These are phyloP conservation scores for Encarsia formosa DNA, from an alignment of 2,888 invertebrate genomes.

Conservation along the genomic window DNA sequence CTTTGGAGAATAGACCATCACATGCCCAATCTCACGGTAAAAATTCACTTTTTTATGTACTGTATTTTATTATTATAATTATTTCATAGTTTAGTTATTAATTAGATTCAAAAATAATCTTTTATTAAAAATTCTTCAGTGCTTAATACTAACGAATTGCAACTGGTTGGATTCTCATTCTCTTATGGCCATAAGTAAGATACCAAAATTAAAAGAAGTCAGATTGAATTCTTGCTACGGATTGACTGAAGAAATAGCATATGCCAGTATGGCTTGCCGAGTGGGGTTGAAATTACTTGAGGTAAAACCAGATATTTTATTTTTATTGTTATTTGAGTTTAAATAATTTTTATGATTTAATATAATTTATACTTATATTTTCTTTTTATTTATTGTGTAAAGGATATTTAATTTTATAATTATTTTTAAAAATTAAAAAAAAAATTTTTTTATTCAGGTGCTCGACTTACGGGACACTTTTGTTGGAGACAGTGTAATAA, in stretches of 20 bases:
- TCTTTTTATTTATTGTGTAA: background rate
- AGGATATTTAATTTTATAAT: slow-evolving; percentile 2
- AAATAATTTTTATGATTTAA: background rate
- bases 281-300: slow-evolving; percentile 65
- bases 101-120: too few species aligned
- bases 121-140: slow-evolving; percentile 57
- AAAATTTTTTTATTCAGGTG: slow-evolving; percentile 41
- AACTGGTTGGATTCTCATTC: slow-evolving; percentile 72
- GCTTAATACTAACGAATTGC: slow-evolving; percentile 68
- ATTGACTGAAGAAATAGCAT: slow-evolving; percentile 70
- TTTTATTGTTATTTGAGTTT: background rate
- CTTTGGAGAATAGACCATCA: slow-evolving; percentile 56
- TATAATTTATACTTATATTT: background rate
- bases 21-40: slow-evolving; percentile 56
- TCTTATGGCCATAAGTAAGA: slow-evolving; percentile 70
- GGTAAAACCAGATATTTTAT: slow-evolving; percentile 44
- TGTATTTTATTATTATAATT: slow-evolving; percentile 16
- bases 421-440: slow-evolving; percentile 16
- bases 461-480: slow-evolving; percentile 58
- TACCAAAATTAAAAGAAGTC: slow-evolving; percentile 60
- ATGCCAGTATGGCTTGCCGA: slow-evolving; percentile 69
- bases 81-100: slow-evolving; percentile 9
- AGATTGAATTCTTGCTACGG: slow-evolving; percentile 63
- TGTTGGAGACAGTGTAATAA: slow-evolving; percentile 59
- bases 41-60: slow-evolving; percentile 55